Percentiles rank a stretch among this genome's conserved stretches.
Conservation (phyloP, 2,113 vertebrate species). For the Pseudorasbora parva region DNA sequence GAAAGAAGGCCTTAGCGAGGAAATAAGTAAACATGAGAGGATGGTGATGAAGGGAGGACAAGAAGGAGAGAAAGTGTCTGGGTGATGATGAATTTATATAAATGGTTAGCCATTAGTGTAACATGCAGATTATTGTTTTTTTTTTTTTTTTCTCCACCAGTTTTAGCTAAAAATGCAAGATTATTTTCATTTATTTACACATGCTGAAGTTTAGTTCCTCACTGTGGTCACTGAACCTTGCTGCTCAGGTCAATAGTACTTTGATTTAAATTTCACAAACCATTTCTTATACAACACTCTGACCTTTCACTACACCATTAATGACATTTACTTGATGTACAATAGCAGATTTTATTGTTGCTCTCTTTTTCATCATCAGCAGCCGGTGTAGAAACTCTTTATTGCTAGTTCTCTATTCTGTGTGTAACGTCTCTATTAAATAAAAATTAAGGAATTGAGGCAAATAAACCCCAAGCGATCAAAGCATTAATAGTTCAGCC, state of each 20-base stretch:
- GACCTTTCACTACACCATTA: not conserved
- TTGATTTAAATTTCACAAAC: slow-evolving; percentile 28
- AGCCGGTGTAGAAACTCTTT: not conserved
- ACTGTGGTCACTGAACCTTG: not conserved
- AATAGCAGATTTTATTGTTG: slow-evolving; percentile 23
- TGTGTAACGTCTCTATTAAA: not conserved
- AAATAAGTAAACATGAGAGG: slow-evolving; percentile 26
- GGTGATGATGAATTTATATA: too few species aligned
- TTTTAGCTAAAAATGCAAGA: not conserved
- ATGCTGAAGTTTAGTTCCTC: not conserved
- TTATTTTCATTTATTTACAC: not conserved
- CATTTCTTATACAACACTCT: not conserved
- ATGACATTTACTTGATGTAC: not conserved
- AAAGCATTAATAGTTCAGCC: not conserved
- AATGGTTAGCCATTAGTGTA: too few species aligned
- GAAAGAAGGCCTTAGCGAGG: not conserved
- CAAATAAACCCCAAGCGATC: not conserved
- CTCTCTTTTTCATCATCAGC: not conserved
- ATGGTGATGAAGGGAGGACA: slow-evolving; percentile 37
- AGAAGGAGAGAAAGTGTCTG: slow-evolving; percentile 38
- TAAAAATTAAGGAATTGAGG: not conserved
- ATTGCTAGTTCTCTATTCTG: not conserved
- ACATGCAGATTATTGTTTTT: slow-evolving; percentile 70
- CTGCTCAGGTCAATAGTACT: not conserved
- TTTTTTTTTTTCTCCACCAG: slow-evolving; percentile 60